Percentiles rank a stretch among this genome's conserved stretches.
phyloP scores from a whole-genome alignment of 2,797 vertebrate genomes.

The Tauraco hartlaubi region DNA sequence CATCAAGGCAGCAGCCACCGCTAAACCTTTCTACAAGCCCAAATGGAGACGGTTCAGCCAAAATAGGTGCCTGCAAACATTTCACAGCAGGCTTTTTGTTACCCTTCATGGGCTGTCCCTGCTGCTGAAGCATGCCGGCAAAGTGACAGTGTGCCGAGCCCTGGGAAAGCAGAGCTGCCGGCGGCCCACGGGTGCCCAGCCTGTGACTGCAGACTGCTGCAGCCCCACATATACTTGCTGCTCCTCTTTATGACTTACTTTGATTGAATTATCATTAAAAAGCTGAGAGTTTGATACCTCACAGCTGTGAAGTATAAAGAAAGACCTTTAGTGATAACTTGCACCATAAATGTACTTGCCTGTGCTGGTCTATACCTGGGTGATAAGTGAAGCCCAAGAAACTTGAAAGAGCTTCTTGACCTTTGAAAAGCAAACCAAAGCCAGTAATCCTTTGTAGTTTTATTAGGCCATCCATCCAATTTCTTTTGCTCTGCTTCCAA shows the following conservation, averaged over 20 bases:
- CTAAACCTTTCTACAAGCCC: not conserved
- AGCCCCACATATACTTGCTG: not conserved
- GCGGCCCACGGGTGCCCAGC: rapidly evolving
- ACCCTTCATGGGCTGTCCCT: not conserved
- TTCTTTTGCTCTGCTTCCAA: not conserved
- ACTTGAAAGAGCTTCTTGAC: conserved; percentile 30
- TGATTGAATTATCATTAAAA: not conserved
- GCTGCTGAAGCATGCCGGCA: rapidly evolving
- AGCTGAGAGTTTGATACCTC: not conserved
- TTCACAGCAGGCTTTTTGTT: not conserved
- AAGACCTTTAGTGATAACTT: not conserved
- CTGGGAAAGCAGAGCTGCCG: not conserved
- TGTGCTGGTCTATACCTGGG: not conserved
- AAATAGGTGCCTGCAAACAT: not conserved
- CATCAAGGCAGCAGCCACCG: not conserved
- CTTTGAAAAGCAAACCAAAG: conserved; percentile 44
- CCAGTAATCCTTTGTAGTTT: not conserved
- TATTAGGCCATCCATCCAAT: not conserved
- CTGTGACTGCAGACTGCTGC: not conserved
- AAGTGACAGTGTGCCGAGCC: rapidly evolving
- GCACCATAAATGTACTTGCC: not conserved
- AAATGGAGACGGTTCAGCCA: not conserved
- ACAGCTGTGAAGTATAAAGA: conserved; percentile 1
- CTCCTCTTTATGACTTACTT: not conserved
- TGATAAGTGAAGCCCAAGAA: conserved; percentile 25